These are phyloP conservation scores for Holothuria glaberrima DNA, from an alignment of 35 echinoderm and acorn worm species.

Conservation along the genomic window DNA sequence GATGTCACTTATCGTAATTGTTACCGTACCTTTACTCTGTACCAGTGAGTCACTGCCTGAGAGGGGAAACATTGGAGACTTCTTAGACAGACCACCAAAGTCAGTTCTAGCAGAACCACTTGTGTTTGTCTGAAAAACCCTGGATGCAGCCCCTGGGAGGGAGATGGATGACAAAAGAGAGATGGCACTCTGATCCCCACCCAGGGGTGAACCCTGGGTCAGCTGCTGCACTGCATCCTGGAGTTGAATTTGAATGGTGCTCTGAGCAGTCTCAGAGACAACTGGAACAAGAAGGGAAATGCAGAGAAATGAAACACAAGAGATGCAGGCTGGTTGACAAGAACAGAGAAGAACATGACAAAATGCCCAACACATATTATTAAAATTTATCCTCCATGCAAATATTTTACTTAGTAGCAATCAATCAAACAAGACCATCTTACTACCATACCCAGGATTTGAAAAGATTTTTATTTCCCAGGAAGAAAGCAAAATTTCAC, in stretches of 20 bases:
- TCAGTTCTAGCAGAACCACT: conserved; percentile 37
- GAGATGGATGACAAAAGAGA: conserved; percentile 9
- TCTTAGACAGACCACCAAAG: conserved; percentile 22
- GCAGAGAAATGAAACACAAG: neutral
- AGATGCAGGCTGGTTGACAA: neutral
- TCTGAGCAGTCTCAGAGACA: conserved; percentile 13
- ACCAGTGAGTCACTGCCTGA: neutral
- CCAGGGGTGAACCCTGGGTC: conserved; percentile 13
- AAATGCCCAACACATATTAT: too few species aligned
- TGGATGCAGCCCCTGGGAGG: conserved; percentile 36
- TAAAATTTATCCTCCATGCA: too few species aligned
- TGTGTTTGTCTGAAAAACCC: conserved; percentile 31
- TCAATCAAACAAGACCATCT: too few species aligned
- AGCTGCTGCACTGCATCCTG: conserved; percentile 42
- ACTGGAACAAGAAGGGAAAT: neutral
- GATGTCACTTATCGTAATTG: too few species aligned
- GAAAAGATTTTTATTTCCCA: too few species aligned
- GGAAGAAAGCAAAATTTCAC: too few species aligned
- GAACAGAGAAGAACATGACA: too few species aligned
- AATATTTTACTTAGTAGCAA: too few species aligned
- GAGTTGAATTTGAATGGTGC: conserved; percentile 40
- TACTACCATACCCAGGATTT: too few species aligned
- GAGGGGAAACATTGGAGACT: conserved; percentile 42
- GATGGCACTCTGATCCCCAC: conserved; percentile 31
- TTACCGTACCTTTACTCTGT: conserved; percentile 19